Percentiles rank a stretch among this genome's conserved stretches.
phyloP scores from a whole-genome alignment of 92 coral and sea anemone species.

The Siderastrea siderea region DNA sequence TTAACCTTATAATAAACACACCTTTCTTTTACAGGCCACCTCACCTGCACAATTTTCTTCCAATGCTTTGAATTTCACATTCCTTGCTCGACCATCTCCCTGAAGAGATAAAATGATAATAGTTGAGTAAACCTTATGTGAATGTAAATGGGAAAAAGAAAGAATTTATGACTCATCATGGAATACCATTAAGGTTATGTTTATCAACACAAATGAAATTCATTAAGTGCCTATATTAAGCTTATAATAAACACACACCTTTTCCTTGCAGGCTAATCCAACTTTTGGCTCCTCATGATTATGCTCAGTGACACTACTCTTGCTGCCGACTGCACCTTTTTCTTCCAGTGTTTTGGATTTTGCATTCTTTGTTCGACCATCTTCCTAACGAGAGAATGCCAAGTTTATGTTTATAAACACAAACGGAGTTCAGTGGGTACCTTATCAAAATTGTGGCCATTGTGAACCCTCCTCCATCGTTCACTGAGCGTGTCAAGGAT shows the following conservation, averaged over 20 bases:
- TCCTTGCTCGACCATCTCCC: background rate
- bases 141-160: background rate
- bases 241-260: too few species aligned
- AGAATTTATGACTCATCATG: background rate
- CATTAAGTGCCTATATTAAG: conserved; percentile 1
- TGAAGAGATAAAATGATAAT: conserved; percentile 1
- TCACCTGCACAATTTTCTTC: conserved; percentile 1
- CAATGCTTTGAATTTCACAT: background rate
- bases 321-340: too few species aligned
- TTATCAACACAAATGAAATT: background rate
- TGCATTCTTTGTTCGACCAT: too few species aligned
- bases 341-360: too few species aligned
- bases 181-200: background rate
- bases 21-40: conserved; percentile 8
- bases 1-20: too few species aligned
- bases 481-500: conserved; percentile 28
- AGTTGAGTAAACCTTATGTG: background rate
- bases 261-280: too few species aligned
- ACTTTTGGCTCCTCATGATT: too few species aligned
- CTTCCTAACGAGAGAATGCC: background rate
- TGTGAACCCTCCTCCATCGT: background rate
- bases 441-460: background rate
- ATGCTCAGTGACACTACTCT: too few species aligned
- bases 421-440: too few species aligned
- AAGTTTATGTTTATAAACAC: too few species aligned